These are phyloP conservation scores for Monarcha castaneiventris DNA, from an alignment of 2,113 vertebrate species.

Conservation along the genomic window DNA sequence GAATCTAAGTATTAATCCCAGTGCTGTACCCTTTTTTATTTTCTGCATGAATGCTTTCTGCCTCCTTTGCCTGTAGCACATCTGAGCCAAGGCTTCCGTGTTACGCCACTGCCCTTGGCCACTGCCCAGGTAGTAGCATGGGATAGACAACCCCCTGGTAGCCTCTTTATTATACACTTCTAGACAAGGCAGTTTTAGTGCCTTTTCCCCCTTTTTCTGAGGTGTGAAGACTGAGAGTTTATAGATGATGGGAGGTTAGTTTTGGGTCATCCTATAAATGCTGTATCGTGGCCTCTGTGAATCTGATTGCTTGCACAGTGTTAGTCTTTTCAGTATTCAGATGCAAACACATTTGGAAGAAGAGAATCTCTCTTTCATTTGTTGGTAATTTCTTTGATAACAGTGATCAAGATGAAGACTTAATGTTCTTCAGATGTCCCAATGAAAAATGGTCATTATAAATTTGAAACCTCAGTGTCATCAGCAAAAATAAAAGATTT, in stretches of 20 bases:
- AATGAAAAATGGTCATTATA: background rate
- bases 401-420: background rate
- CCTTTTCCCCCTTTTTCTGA: background rate
- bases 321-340: background rate
- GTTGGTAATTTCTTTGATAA: background rate
- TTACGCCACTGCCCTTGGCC: background rate
- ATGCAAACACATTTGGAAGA: background rate
- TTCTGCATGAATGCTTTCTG: background rate
- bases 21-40: background rate
- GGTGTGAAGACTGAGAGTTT: background rate
- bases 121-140: background rate
- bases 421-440: background rate
- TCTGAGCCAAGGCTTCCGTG: background rate
- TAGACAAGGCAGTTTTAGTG: background rate
- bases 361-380: background rate
- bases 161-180: background rate
- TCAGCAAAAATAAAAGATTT: background rate
- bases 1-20: background rate
- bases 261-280: background rate
- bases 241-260: background rate
- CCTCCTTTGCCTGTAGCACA: background rate
- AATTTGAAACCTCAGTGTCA: background rate
- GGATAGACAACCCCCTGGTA: background rate
- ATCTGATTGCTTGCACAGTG: background rate
- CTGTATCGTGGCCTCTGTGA: background rate